phyloP scores from a whole-genome alignment of 2,113 vertebrate species.

The Ramphastos sulfuratus region DNA sequence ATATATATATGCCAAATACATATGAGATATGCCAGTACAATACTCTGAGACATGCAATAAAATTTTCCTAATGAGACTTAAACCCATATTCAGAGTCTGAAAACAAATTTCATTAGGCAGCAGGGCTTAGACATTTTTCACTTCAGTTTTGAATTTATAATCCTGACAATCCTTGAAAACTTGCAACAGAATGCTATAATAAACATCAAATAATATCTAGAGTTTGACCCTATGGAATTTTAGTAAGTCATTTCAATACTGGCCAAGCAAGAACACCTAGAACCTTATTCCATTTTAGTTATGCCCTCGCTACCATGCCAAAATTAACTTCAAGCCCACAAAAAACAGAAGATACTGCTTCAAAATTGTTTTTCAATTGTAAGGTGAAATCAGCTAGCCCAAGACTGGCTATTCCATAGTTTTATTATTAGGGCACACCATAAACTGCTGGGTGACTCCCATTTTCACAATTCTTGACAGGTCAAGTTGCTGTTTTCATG shows the following conservation, averaged over 20 bases:
- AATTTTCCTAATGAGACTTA: slow-evolving; percentile 18
- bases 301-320: background rate
- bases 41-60: background rate
- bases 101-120: background rate
- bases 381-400: background rate
- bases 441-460: background rate
- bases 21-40: background rate
- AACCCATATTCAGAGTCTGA: background rate
- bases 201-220: background rate
- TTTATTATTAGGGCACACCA: background rate
- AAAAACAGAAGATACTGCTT: background rate
- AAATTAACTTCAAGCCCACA: background rate
- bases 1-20: background rate
- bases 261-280: background rate
- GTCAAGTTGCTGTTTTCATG: background rate
- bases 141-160: background rate
- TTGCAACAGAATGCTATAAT: background rate
- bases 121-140: background rate
- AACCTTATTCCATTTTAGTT: background rate
- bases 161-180: background rate
- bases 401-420: background rate
- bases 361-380: background rate
- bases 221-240: background rate
- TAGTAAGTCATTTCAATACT: background rate
- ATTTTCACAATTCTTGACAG: slow-evolving; percentile 9